Evolutionary conservation across 1,140 invertebrate genomes (phyloP), one percentile per base, ranked within the genome.

Genomic region (Bombus huntii): DNA sequence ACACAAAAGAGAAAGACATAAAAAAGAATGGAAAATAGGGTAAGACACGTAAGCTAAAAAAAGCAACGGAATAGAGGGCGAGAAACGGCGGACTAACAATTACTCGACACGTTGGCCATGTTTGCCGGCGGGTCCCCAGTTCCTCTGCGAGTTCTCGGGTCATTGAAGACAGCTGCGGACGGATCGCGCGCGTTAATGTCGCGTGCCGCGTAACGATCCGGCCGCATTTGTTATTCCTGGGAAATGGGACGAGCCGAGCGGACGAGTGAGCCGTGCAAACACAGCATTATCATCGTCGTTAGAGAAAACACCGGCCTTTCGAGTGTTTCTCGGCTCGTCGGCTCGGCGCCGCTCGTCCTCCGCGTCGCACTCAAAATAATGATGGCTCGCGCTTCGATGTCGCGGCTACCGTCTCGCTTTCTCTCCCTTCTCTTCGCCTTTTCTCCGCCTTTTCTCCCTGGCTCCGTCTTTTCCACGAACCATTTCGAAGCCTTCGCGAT

Each of bases 321-420:
- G n/a, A 86, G 39, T 77, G 76, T 68, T 85, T 72, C 79, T 59
- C 88, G 84, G 76, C 83, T 89, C 88, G 85, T 89, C 89, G 85
- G 76, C 79, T 85, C 79, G 89, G 79, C 88, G 88, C 89, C 78
- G 86, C 83, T 71, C 88, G 77, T 85, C 85, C 83, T 83, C 65
- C n/a, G 53, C 81, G 87, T 87, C 88, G 77, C 81, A 90, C 88
- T 90, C 88, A 90, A 87, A 90, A 90, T 90, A 90, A 90, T 90
- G 89, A 90, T 77, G 62, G 72, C 65, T 86, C 65, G 80, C 77
- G 80, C 70, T 34, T 39, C 78, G 76, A 65, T 77, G 77, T 75
- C 37, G 75, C 87, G 76, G 72, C 75, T 83, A 70, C 66, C 57
- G 82, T 31, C 73, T 75, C 70, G 47, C 66, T 74, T 76, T 8